Evolutionary conservation across 2,888 invertebrate genomes (phyloP).

Genomic region (Cepaea hortensis): DNA sequence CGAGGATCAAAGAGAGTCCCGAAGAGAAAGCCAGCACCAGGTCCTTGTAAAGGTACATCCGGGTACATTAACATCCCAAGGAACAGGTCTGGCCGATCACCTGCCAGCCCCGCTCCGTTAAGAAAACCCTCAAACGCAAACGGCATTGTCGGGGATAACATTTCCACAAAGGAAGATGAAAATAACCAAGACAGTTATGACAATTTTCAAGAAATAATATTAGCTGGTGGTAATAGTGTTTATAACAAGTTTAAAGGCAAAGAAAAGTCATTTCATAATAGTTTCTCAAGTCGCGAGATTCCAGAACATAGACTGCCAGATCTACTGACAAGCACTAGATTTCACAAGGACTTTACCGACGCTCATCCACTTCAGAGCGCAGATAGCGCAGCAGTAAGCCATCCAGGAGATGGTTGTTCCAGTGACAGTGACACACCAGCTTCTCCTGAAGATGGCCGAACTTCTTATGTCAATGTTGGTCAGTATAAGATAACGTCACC

Average conservation of each 20-base stretch:
- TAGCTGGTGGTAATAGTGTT: neutral
- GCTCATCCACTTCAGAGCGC: too few species aligned
- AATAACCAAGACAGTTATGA: neutral
- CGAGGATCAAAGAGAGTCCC: neutral
- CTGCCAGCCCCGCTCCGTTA: neutral
- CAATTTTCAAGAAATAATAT: neutral
- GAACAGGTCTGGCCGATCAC: too few species aligned
- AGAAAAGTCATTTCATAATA: too few species aligned
- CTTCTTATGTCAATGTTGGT: slow-evolving; percentile 1
- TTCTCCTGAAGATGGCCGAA: neutral
- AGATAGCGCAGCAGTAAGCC: neutral
- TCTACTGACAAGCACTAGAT: too few species aligned
- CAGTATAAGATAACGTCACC: neutral
- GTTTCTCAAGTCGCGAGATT: too few species aligned
- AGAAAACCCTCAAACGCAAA: neutral
- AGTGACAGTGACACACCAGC: neutral
- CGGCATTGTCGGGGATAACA: too few species aligned
- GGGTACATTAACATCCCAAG: neutral
- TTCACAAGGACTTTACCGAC: too few species aligned
- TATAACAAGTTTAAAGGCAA: too few species aligned
- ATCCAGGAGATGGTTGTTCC: neutral
- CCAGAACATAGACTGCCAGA: too few species aligned
- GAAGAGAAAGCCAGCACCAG: neutral
- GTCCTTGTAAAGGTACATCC: neutral
- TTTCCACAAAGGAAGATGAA: neutral